These are phyloP conservation scores for Telenomus remus DNA, from an alignment of 1,140 invertebrate genomes.

Conservation along the genomic window DNA sequence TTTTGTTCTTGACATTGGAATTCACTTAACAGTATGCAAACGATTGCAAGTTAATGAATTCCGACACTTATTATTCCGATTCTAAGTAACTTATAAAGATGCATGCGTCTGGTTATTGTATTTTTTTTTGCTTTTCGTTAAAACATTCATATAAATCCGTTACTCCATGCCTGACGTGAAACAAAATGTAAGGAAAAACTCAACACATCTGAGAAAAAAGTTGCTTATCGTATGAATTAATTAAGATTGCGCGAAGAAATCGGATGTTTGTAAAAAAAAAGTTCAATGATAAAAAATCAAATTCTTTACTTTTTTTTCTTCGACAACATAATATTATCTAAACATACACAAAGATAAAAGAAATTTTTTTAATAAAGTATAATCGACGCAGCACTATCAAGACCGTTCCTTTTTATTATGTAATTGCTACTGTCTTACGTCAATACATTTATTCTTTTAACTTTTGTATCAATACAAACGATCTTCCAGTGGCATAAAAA, in stretches of 20 bases:
- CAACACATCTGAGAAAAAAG: neutral
- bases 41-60: slow-evolving; percentile 22
- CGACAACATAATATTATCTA: slow-evolving; percentile 18
- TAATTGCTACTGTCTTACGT: slow-evolving; percentile 24
- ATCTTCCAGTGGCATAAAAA: too few relatives aligned
- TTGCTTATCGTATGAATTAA: slow-evolving; percentile 4
- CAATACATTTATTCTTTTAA: slow-evolving; percentile 8
- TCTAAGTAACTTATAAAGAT: slow-evolving; percentile 24
- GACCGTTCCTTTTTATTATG: slow-evolving; percentile 37
- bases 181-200: slow-evolving; percentile 10
- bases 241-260: neutral
- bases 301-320: slow-evolving; percentile 1
- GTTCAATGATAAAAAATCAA: neutral
- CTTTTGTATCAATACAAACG: slow-evolving; percentile 28
- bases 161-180: slow-evolving; percentile 1
- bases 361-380: too few relatives aligned
- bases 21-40: slow-evolving; percentile 29
- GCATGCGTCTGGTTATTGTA: slow-evolving; percentile 6
- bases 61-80: slow-evolving; percentile 21
- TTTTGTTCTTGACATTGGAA: slow-evolving; percentile 44
- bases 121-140: neutral
- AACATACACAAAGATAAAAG: slow-evolving; percentile 30
- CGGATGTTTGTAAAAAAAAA: neutral
- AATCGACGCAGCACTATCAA: slow-evolving; percentile 15
- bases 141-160: neutral